These are phyloP conservation scores for Burhinus bistriatus DNA, from an alignment of 2,113 vertebrate species.

Conservation along the genomic window DNA sequence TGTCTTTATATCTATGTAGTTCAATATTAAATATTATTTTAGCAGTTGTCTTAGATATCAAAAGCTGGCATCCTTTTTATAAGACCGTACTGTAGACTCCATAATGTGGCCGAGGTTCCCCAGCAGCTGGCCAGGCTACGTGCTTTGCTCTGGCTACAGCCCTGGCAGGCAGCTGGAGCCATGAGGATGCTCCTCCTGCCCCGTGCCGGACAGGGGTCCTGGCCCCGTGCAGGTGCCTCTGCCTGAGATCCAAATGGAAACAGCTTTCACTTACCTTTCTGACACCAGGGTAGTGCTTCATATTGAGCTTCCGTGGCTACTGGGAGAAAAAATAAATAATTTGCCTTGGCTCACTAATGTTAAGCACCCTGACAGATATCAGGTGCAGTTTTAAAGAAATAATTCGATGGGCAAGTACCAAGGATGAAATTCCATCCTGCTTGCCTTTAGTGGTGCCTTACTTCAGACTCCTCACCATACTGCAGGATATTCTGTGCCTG, in stretches of 20 bases:
- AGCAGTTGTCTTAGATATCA: not conserved
- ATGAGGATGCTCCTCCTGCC: not conserved
- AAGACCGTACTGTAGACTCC: too few species aligned
- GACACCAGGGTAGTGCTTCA: not conserved
- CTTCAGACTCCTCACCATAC: not conserved
- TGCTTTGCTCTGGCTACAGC: not conserved
- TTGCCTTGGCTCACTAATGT: not conserved
- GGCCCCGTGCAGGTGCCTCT: accelerated
- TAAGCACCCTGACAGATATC: not conserved
- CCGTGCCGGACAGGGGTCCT: accelerated
- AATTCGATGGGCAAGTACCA: accelerated
- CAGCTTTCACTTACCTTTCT: not conserved
- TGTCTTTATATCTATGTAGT: not conserved
- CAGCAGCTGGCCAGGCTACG: not conserved
- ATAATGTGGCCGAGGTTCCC: accelerated
- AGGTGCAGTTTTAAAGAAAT: not conserved
- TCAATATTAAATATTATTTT: not conserved
- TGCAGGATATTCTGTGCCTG: not conserved
- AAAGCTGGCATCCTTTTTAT: not conserved
- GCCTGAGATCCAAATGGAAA: not conserved
- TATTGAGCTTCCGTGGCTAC: not conserved
- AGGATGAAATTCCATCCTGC: not conserved
- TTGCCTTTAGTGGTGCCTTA: not conserved
- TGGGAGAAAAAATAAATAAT: not conserved
- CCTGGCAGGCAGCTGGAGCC: not conserved